Conservation (phyloP, 92 coral and sea anemone species). For the Phymanthus crucifer region DNA sequence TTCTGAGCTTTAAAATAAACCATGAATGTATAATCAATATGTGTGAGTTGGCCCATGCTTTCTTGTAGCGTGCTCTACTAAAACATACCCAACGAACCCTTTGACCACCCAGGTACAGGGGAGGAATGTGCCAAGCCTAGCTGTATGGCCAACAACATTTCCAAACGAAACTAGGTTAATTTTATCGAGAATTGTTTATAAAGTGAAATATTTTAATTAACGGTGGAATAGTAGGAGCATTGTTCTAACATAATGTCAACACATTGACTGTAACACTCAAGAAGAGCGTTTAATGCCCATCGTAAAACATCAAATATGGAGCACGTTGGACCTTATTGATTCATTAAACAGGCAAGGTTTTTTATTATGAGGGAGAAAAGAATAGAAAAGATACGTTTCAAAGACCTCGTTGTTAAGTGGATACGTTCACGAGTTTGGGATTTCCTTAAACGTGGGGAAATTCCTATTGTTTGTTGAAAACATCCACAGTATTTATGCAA, state of each 20-base stretch:
- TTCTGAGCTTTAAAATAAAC: constrained; percentile 99
- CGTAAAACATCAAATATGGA: constrained; percentile 68
- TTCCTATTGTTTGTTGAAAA: constrained; percentile 50
- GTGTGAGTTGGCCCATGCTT: constrained; percentile 47
- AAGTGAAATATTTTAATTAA: constrained; percentile 91
- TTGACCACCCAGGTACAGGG: constrained; percentile 38
- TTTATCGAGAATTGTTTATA: constrained; percentile 75
- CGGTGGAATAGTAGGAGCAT: constrained; percentile 84
- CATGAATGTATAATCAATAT: constrained; percentile 93
- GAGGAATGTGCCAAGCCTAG: constrained; percentile 55
- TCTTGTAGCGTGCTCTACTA: constrained; percentile 34
- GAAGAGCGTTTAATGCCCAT: constrained; percentile 83
- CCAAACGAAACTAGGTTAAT: constrained; percentile 35
- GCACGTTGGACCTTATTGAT: constrained; percentile 76
- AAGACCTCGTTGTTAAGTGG: constrained; percentile 30
- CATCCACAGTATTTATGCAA: constrained; percentile 66
- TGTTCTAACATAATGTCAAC: constrained; percentile 96
- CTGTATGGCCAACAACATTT: constrained; percentile 25
- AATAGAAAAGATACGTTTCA: constrained; percentile 44
- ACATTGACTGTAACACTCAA: constrained; percentile 89
- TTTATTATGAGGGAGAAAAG: constrained; percentile 54
- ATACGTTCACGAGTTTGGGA: constrained; percentile 36
- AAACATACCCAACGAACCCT: constrained; percentile 31
- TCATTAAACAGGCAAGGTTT: constrained; percentile 58
- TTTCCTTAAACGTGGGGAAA: constrained; percentile 47